Conservation (phyloP, 2,888 invertebrate genomes). For the Deilephila porcellus region DNA sequence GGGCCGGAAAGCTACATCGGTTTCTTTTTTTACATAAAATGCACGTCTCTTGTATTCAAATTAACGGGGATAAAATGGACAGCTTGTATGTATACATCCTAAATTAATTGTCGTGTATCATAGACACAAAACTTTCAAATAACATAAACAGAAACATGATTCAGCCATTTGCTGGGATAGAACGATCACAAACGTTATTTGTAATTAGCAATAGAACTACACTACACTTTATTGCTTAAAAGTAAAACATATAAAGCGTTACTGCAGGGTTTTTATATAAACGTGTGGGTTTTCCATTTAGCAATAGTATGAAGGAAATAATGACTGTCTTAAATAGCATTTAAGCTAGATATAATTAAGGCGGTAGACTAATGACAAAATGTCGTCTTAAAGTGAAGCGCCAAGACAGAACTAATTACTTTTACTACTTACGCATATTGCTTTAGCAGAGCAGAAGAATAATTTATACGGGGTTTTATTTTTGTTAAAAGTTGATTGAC, state of each 20-base stretch:
- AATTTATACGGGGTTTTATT: neutral
- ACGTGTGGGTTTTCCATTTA: neutral
- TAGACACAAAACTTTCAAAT: no score
- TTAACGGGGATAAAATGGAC: no score
- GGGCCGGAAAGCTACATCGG: no score
- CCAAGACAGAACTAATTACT: constrained; percentile 2
- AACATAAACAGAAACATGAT: no score
- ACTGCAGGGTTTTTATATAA: neutral
- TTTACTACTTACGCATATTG: constrained; percentile 5
- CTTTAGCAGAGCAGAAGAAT: neutral
- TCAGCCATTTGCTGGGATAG: no score
- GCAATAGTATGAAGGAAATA: neutral
- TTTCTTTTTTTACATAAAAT: no score
- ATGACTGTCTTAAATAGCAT: neutral
- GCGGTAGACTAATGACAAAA: neutral
- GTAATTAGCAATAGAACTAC: no score
- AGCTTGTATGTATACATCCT: no score
- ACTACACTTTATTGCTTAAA: no score
- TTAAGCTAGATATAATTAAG: neutral
- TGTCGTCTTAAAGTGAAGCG: neutral
- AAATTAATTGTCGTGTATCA: no score
- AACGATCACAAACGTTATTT: no score
- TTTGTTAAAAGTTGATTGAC: neutral
- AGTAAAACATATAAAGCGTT: neutral
- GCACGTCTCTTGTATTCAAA: no score